Evolutionary conservation across 2,888 invertebrate species (phyloP).

Genomic region (Theretra japonica): DNA sequence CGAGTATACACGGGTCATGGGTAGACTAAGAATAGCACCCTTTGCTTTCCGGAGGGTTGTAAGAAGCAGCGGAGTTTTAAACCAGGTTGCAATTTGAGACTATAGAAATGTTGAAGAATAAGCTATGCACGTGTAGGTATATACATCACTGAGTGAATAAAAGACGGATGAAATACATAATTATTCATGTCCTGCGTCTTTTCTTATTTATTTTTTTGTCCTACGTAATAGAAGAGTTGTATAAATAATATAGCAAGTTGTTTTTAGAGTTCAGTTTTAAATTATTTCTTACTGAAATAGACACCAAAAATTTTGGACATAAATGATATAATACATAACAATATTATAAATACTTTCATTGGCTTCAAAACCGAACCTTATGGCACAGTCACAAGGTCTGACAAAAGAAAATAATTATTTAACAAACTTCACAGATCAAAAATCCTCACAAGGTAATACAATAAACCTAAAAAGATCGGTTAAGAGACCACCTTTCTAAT

Average conservation of each 20-base stretch:
- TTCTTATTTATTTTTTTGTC: too few relatives aligned
- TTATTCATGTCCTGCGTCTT: too few relatives aligned
- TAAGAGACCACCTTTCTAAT: too few relatives aligned
- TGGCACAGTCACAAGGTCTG: too few relatives aligned
- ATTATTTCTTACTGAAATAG: too few relatives aligned
- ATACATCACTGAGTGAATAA: not conserved
- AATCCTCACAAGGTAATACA: not conserved
- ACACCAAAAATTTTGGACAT: too few relatives aligned
- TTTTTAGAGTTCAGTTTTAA: too few relatives aligned
- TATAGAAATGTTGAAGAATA: not conserved
- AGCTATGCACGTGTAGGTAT: not conserved
- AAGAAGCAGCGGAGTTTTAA: not conserved
- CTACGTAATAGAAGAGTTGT: too few relatives aligned
- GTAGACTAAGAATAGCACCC: not conserved
- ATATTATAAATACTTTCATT: not conserved
- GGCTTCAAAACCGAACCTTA: not conserved
- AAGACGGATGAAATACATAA: too few relatives aligned
- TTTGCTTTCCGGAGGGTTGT: conserved; percentile 3
- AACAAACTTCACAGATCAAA: not conserved
- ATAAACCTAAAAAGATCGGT: too few relatives aligned
- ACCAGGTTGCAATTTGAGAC: not conserved
- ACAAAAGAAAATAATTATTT: not conserved
- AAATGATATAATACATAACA: too few relatives aligned
- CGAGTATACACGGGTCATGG: not conserved
- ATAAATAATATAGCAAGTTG: too few relatives aligned